Conservation (phyloP, 2,113 vertebrate genomes). For the Athene cunicularia region DNA sequence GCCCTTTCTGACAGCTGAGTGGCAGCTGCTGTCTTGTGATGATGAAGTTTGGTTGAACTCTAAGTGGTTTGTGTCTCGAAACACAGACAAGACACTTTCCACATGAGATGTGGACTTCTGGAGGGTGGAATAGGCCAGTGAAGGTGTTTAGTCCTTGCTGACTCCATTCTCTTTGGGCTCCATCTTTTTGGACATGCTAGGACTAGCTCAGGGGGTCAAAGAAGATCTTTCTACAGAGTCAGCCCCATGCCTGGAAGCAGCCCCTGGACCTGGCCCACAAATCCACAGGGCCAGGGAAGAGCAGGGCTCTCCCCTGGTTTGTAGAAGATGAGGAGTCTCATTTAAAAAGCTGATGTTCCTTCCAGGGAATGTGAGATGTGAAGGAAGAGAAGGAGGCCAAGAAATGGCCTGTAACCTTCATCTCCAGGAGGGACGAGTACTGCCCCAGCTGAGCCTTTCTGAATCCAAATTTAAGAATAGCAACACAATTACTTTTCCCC, state of each 20-base stretch:
- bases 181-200: neutral
- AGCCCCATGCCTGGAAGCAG: neutral
- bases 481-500: neutral
- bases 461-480: accelerated
- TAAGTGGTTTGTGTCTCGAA: neutral
- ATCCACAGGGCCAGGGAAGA: accelerated
- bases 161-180: neutral
- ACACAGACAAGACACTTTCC: neutral
- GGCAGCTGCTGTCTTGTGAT: neutral
- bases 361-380: neutral
- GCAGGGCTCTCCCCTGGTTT: accelerated
- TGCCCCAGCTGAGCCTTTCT: neutral
- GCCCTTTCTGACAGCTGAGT: neutral
- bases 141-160: neutral
- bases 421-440: neutral
- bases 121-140: neutral
- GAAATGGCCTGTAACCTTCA: neutral
- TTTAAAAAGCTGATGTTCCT: neutral
- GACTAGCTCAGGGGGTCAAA: accelerated
- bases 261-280: accelerated
- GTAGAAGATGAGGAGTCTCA: neutral
- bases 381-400: neutral
- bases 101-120: neutral
- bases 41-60: neutral
- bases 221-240: neutral